These are phyloP conservation scores for Morone chrysops DNA, from an alignment of 2,113 vertebrate species.

Conservation along the genomic window DNA sequence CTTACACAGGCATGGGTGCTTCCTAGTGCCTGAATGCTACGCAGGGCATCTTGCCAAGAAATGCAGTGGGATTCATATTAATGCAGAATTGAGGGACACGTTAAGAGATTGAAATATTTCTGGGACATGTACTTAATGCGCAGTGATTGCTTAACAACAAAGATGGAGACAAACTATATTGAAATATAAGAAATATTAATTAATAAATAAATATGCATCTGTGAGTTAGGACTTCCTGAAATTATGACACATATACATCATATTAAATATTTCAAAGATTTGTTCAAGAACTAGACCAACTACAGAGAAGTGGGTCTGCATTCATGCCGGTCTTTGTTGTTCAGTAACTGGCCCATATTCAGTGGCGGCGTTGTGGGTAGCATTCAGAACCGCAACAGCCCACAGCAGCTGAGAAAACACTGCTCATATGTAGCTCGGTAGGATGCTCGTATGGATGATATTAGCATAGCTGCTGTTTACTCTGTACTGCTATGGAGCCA, in stretches of 20 bases:
- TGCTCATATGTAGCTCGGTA: conserved; percentile 60
- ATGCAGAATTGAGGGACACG: not conserved
- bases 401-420: conserved; percentile 79
- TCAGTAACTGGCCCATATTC: conserved; percentile 50
- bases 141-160: not conserved
- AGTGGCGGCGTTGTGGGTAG: conserved; percentile 51
- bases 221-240: not conserved
- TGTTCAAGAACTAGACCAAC: not conserved
- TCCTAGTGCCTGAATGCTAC: no score
- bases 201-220: not conserved
- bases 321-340: conserved; percentile 58
- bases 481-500: conserved; percentile 64
- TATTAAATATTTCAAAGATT: conserved; percentile 7
- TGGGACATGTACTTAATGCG: not conserved
- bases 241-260: not conserved
- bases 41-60: no score
- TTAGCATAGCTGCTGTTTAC: conserved; percentile 78
- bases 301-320: conserved; percentile 5
- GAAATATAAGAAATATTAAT: not conserved
- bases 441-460: conserved; percentile 62
- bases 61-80: no score
- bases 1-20: no score
- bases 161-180: not conserved
- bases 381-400: conserved; percentile 49
- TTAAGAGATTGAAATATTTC: not conserved